Evolutionary conservation across 2,888 invertebrate genomes (phyloP).

Genomic region (Tetropium fuscum): DNA sequence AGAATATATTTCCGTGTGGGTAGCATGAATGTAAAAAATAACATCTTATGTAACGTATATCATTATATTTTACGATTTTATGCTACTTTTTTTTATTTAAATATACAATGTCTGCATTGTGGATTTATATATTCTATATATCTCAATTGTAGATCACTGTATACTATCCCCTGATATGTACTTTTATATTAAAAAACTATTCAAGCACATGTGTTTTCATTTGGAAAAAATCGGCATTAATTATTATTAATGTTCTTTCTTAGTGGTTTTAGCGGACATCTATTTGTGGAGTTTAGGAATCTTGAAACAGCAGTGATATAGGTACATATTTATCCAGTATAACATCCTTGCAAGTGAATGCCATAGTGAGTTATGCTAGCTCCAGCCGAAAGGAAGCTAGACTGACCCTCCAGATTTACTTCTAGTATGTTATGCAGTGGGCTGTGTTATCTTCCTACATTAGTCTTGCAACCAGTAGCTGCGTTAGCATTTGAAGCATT

Average conservation of each 20-base stretch:
- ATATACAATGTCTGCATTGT: slow-evolving; percentile 21
- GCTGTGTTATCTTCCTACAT: slow-evolving; percentile 86
- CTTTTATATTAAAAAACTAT: slow-evolving; percentile 54
- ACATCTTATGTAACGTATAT: not conserved
- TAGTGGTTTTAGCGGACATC: no score
- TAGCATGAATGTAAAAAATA: slow-evolving; percentile 8
- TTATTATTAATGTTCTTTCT: no score
- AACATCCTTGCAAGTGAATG: no score
- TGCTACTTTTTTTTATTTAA: slow-evolving; percentile 22
- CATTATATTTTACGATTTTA: not conserved
- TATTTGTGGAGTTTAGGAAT: no score
- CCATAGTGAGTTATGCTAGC: slow-evolving; percentile 93
- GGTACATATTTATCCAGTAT: no score
- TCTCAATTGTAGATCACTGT: slow-evolving; percentile 49
- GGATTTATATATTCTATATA: slow-evolving; percentile 36
- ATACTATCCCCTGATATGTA: slow-evolving; percentile 49
- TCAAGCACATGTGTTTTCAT: slow-evolving; percentile 16
- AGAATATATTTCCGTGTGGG: not conserved
- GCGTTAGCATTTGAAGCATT: slow-evolving; percentile 95
- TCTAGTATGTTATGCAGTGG: slow-evolving; percentile 94
- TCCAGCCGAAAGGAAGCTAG: slow-evolving; percentile 85
- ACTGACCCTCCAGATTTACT: slow-evolving; percentile 89
- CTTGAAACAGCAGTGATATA: no score
- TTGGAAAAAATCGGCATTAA: slow-evolving; percentile 2
- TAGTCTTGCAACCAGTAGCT: slow-evolving; percentile 89